phyloP scores from a whole-genome alignment of 2,113 vertebrate species.

The Geococcyx californianus region DNA sequence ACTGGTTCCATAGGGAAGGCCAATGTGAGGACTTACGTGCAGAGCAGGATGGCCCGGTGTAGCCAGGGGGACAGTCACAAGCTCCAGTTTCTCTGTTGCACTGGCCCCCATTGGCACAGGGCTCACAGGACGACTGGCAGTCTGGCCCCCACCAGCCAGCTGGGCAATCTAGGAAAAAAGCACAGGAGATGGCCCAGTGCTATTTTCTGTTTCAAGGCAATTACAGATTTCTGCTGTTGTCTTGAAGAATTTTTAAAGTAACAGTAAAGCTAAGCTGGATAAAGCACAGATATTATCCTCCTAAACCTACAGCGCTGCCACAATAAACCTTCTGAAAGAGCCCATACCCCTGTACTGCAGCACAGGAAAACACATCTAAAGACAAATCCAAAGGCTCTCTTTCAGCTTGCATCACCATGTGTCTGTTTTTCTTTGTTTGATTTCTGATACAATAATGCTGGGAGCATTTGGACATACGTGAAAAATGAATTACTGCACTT shows the following conservation, averaged over 20 bases:
- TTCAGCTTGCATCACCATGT: background rate
- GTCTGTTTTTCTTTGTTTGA: background rate
- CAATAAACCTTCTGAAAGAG: constrained; percentile 24
- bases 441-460: constrained; percentile 11
- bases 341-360: background rate
- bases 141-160: constrained; percentile 73
- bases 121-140: constrained; percentile 67
- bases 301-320: background rate
- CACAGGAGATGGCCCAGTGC: background rate
- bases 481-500: constrained; percentile 10
- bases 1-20: background rate
- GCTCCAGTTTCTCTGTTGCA: constrained; percentile 71
- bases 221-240: background rate
- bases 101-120: constrained; percentile 70
- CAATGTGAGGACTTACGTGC: constrained; percentile 46
- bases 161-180: constrained; percentile 69
- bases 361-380: background rate
- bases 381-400: background rate
- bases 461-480: constrained; percentile 27
- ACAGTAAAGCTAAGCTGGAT: background rate
- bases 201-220: background rate
- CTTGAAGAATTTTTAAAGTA: background rate
- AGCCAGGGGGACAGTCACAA: constrained; percentile 74
- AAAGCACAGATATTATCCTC: background rate
- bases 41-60: constrained; percentile 68